Conservation (phyloP, 2,797 vertebrate species). For the Rhincodon typus region DNA sequence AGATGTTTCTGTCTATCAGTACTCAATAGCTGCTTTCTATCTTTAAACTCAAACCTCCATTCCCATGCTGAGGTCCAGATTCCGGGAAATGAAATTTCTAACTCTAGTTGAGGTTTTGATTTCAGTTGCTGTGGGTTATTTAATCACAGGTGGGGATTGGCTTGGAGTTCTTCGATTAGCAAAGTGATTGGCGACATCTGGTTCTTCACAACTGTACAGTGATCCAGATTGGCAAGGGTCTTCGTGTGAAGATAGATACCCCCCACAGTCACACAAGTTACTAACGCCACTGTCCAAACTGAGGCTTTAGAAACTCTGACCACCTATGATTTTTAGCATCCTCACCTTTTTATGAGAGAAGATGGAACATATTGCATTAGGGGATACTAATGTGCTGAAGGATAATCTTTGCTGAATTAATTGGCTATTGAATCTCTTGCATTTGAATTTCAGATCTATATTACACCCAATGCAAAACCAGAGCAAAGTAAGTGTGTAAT, state of each 20-base stretch:
- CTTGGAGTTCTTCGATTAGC: background rate
- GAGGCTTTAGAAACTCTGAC: background rate
- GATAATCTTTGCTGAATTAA: background rate
- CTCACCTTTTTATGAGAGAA: background rate
- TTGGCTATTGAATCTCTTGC: background rate
- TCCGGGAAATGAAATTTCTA: background rate
- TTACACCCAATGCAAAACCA: constrained; percentile 91
- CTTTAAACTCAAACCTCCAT: background rate
- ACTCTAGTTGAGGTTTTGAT: background rate
- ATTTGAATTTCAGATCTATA: constrained; percentile 79
- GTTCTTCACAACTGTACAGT: background rate
- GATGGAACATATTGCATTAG: background rate
- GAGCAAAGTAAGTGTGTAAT: constrained; percentile 81
- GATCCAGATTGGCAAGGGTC: background rate
- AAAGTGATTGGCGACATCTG: background rate
- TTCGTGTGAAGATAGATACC: background rate
- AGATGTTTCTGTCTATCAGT: background rate
- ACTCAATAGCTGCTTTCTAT: background rate
- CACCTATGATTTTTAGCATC: background rate
- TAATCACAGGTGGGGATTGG: background rate
- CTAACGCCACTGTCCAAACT: background rate
- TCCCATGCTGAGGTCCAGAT: background rate
- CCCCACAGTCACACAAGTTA: background rate
- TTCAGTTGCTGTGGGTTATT: background rate
- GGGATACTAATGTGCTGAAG: no score